Conservation (phyloP, 2,888 invertebrate species). For the Boloria selene region DNA sequence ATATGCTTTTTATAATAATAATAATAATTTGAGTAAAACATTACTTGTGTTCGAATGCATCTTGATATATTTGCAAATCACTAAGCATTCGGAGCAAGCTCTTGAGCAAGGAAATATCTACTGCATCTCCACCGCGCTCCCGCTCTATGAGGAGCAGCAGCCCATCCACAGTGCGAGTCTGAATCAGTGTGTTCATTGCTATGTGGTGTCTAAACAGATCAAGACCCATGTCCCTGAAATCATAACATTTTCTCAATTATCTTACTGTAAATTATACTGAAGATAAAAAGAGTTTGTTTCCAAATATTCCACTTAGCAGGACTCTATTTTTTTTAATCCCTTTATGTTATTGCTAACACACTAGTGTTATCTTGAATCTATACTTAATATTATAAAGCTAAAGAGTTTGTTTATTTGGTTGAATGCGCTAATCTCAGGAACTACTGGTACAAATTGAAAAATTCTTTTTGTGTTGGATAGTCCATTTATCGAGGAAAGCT, state of each 20-base stretch:
- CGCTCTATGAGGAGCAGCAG: constrained; percentile 95
- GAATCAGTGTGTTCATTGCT: constrained; percentile 93
- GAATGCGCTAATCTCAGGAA: too few species aligned
- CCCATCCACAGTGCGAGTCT: constrained; percentile 96
- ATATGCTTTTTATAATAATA: too few species aligned
- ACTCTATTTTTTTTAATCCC: too few species aligned
- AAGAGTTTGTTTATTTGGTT: too few species aligned
- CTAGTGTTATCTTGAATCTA: too few species aligned
- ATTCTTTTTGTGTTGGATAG: too few species aligned
- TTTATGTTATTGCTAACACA: too few species aligned
- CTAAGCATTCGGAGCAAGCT: constrained; percentile 97
- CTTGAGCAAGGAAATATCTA: constrained; percentile 96
- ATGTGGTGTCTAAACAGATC: constrained; percentile 97
- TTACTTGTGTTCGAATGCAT: constrained; percentile 92
- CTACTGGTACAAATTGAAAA: too few species aligned
- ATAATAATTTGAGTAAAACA: not conserved
- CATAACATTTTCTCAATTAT: not conserved
- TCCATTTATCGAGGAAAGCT: too few species aligned
- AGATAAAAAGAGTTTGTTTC: too few species aligned
- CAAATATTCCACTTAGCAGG: too few species aligned
- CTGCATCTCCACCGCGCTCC: constrained; percentile 96
- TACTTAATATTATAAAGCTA: too few species aligned
- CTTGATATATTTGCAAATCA: constrained; percentile 96
- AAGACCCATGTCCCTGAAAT: constrained; percentile 95
- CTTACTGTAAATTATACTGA: not conserved